These are phyloP conservation scores for Oriolus oriolus DNA, from an alignment of 2,113 vertebrate species.

Conservation along the genomic window DNA sequence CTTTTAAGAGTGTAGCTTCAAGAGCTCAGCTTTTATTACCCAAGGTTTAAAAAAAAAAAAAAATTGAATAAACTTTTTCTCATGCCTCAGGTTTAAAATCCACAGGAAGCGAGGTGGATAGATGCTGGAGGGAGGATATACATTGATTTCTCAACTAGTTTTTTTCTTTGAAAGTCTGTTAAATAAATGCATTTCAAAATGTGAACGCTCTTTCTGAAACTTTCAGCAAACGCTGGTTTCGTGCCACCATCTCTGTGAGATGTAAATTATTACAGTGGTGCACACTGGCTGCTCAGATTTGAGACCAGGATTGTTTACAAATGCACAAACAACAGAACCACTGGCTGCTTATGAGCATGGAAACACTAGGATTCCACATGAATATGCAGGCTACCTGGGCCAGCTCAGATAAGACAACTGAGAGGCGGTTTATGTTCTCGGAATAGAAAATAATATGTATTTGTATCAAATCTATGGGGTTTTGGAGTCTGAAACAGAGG, in stretches of 20 bases:
- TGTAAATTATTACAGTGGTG: background rate
- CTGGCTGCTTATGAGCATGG: background rate
- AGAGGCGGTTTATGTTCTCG: background rate
- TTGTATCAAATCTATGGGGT: background rate
- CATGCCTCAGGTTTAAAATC: background rate
- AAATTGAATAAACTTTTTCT: background rate
- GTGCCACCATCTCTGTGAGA: background rate
- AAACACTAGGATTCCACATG: background rate
- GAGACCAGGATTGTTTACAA: background rate
- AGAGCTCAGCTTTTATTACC: background rate
- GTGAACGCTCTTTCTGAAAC: background rate
- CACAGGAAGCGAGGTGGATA: background rate
- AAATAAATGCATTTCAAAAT: background rate
- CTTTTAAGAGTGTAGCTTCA: background rate
- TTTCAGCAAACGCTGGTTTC: background rate
- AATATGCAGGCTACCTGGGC: background rate
- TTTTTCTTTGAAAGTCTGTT: constrained; percentile 16
- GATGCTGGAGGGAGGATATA: background rate
- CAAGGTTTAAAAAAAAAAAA: background rate
- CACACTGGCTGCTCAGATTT: background rate
- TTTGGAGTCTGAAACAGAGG: background rate
- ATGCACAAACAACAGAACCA: background rate
- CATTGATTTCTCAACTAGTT: background rate
- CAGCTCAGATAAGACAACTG: background rate
- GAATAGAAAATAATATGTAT: background rate